Evolutionary conservation across 2,797 vertebrate genomes (phyloP), one percentile per base, ranked within the genome.

Genomic region (Eremophila alpestris): DNA sequence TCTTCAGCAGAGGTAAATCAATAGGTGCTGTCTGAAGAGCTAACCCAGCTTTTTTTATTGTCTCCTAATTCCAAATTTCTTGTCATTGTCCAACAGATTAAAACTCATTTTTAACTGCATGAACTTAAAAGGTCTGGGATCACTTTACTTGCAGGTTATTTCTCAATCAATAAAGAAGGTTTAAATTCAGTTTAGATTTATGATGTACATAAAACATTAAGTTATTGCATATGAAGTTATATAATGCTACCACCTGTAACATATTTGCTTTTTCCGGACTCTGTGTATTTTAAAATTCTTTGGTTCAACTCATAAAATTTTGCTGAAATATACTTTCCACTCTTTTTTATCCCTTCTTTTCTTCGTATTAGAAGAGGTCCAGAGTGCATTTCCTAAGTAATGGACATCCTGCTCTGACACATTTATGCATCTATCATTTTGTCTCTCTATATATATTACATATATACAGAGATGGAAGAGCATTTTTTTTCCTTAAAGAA

Each of bases 211-310:
- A 96, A 97, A 97, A 95, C 73, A 93, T 79, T 84, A 97, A 95
- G 51, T 93, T 95, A 79, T 83, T 83, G 60, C 94, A 91, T 96
- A 84, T 94, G 85, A 96, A 96, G 56, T 89, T 96, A 80, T 87
- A 83, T 84, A 88, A 95, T 0, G 17, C 79, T 93, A 93, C 94
- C 96, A 97, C 95, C 96, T 97, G 95, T 95, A 95, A 96, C 90
- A 24, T 94, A 96, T 96, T 97, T 96, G 41, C 89, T 95, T 97
- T 88, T 95, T 96, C 97, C 87, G 82, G 93, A 85, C 93, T 92
- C 88, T 93, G 73, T 91, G 71, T 79, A 92, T 95, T 96, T 97
- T 94, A 89, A 94, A 96, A 94, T 94, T 78, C 84, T 92, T 96
- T 83, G 34, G 21, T 93, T 94, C 64, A 93, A 38, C 77, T 96